Percentiles rank a stretch among this genome's conserved stretches.
These are phyloP conservation scores for Meta bourneti DNA, from an alignment of 2,888 invertebrate genomes.

Conservation along the genomic window DNA sequence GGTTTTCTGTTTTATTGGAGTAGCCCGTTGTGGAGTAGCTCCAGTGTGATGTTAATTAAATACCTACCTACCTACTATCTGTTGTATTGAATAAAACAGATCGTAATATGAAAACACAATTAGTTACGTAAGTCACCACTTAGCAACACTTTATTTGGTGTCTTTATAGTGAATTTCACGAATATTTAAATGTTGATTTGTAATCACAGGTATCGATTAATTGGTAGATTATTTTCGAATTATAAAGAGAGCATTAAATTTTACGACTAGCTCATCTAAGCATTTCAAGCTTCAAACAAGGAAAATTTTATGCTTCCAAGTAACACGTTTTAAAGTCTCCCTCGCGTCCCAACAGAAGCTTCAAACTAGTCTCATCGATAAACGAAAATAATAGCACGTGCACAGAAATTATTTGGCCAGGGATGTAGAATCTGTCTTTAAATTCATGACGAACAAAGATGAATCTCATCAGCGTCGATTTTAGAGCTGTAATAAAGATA, in stretches of 20 bases:
- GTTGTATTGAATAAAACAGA: too few relatives aligned
- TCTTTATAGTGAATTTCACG: too few relatives aligned
- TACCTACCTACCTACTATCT: too few relatives aligned
- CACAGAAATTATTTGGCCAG: neutral
- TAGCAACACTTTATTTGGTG: too few relatives aligned
- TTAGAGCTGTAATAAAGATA: conserved; percentile 29
- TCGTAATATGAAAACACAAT: too few relatives aligned
- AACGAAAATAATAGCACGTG: neutral
- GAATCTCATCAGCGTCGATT: conserved; percentile 13
- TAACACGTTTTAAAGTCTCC: conserved; percentile 5
- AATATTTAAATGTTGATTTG: too few relatives aligned
- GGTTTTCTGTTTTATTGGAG: too few relatives aligned
- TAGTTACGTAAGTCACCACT: too few relatives aligned
- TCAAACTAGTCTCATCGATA: neutral
- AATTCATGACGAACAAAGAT: conserved; percentile 11
- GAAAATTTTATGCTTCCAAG: conserved; percentile 5
- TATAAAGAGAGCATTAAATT: neutral
- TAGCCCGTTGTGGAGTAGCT: too few relatives aligned
- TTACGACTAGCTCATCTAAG: neutral
- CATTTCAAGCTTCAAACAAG: conserved; percentile 18
- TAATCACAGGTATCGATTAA: too few relatives aligned
- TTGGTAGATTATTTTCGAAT: neutral
- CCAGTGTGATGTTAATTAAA: too few relatives aligned
- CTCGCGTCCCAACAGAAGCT: neutral
- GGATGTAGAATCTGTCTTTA: conserved; percentile 24